Base-by-base conservation (phyloP, 2,888 invertebrate species). In the Andrena trimmerana region DNA sequence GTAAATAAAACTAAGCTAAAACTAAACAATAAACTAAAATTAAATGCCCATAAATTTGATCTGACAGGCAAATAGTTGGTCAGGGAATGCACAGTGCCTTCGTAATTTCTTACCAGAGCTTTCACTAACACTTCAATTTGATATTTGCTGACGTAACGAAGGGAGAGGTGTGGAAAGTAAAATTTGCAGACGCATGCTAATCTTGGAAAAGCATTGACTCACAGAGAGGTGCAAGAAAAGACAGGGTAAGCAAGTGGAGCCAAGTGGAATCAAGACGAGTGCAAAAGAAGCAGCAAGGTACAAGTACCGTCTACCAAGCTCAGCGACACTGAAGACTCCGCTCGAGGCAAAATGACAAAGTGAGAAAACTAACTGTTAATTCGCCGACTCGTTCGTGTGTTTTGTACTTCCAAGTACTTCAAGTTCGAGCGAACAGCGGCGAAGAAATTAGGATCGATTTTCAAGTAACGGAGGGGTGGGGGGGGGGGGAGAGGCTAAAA, bases 391-490 rank as follows among this genome's bases (percentile, higher is more conserved):
- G 24, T 57, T 27, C 42, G 1, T 13, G 16, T 4, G 33, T 62
- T 33, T 20, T 10, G 16, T 31, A n/a, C 10, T 62, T 20, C 62
- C 8, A 5, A 31, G 33, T 1, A 1, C 29, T 60, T n/a, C 6
- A n/a, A 31, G 31, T 24, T 6, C 4, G 2, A 8, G 20, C 36
- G 54, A 50, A n/a, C 48, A 27, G 42, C 48, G n/a, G 10, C 48
- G 60, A 63, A 36, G 27, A 24, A 54, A n/a, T 24, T 20, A 31
- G 42, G 48, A 81, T 74, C 59, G 72, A 72, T 80, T 62, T 16
- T 31, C 71, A 48, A n/a, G 76, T n/a, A 33, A 69, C 59, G 50
- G 16, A 20, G 20, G 20, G 20, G 0, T 0, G 20, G 20, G 20
- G 20, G 20, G 20, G 20, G 20, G 20, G 16, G 7, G 0, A 16